Conservation (phyloP, 2,113 vertebrate genomes). For the Lepus americanus region DNA sequence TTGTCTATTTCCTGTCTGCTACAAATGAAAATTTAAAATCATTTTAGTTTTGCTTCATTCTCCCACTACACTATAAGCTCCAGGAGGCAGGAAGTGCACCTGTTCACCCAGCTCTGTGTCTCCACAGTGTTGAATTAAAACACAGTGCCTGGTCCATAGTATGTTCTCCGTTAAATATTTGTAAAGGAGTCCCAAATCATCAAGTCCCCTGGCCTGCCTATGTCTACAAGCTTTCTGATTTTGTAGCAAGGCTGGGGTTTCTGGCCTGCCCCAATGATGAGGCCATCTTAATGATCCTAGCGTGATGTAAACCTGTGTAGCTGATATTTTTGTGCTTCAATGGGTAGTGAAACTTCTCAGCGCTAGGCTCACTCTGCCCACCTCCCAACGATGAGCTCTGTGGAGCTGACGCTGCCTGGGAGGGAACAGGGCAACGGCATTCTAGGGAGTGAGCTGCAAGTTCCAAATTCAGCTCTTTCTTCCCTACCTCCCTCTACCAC, state of each 20-base stretch:
- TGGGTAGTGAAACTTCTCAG: not conserved
- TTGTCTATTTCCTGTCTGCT: constrained; percentile 18
- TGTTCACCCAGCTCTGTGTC: not conserved
- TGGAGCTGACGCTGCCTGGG: not conserved
- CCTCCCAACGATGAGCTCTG: not conserved
- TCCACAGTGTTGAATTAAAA: constrained; percentile 10
- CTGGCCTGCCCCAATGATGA: not conserved
- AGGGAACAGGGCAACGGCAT: not conserved
- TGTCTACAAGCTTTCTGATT: not conserved
- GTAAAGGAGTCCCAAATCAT: constrained; percentile 32
- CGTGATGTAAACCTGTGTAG: not conserved
- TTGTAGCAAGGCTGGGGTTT: not conserved
- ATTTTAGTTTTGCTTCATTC: constrained; percentile 54
- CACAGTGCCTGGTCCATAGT: constrained; percentile 50
- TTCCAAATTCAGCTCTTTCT: not conserved
- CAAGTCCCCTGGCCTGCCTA: not conserved
- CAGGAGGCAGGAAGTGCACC: not conserved
- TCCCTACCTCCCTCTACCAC: not conserved
- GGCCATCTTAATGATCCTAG: not conserved
- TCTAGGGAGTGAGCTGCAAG: not conserved
- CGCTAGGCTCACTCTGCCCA: not conserved
- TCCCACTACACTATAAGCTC: not conserved
- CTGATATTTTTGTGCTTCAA: constrained; percentile 45
- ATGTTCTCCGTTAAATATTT: constrained; percentile 44
- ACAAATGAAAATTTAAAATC: not conserved